A percentile compares a stretch with the other conserved stretches of the same genome.
phyloP scores from a whole-genome alignment of 2,888 invertebrate genomes.

The Sphaerophoria rueppellii region DNA sequence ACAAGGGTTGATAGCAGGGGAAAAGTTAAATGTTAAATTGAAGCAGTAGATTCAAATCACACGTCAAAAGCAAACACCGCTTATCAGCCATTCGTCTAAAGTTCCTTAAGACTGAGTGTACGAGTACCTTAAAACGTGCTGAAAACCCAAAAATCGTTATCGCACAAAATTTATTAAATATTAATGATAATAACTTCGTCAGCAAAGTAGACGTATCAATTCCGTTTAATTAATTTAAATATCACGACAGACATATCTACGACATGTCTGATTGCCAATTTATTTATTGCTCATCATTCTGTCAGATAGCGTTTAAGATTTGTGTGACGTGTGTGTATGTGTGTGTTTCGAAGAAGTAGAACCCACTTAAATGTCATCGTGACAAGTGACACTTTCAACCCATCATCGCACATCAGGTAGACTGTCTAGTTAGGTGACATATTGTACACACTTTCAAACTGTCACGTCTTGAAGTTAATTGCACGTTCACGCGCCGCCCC shows the following conservation, averaged over 20 bases:
- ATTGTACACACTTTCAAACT: slow-evolving; percentile 12
- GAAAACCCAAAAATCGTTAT: too few species aligned
- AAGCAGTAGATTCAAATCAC: too few species aligned
- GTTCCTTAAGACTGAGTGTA: too few species aligned
- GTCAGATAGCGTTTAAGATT: not conserved
- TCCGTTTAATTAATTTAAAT: not conserved
- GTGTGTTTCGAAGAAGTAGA: not conserved
- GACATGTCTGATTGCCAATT: not conserved
- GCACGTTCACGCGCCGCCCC: not conserved
- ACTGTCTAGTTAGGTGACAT: slow-evolving; percentile 3
- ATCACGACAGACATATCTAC: not conserved
- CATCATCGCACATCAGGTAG: slow-evolving; percentile 15
- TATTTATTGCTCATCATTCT: not conserved
- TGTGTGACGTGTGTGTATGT: not conserved
- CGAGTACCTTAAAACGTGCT: too few species aligned
- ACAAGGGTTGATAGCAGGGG: too few species aligned
- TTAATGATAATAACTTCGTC: not conserved
- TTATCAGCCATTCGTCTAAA: too few species aligned
- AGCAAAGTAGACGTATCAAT: not conserved
- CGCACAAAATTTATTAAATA: slow-evolving; percentile 38
- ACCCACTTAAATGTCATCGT: slow-evolving; percentile 10
- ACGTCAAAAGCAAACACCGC: too few species aligned
- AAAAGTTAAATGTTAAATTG: too few species aligned
- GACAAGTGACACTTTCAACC: slow-evolving; percentile 35
- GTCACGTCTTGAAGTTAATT: slow-evolving; percentile 54